Base-by-base conservation (phyloP, 2,888 invertebrate species). In the Hoplodrina blanda region DNA sequence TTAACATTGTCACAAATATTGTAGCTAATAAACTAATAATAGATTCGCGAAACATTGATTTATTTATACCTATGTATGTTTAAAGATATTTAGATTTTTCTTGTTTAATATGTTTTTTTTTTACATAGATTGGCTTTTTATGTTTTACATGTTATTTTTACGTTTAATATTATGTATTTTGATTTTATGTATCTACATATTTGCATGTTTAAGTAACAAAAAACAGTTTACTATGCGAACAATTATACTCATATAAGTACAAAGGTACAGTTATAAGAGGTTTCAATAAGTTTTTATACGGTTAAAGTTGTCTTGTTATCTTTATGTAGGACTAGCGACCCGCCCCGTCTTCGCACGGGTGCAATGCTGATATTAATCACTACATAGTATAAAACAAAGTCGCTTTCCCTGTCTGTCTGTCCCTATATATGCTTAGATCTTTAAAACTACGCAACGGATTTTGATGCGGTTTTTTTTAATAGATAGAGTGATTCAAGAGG, bases 141-240 rank as follows among this genome's bases (percentile, higher is more conserved):
- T 19, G 19, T 61, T 0, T 37, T 50, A 52, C 0, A 4, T 33
- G 19, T 30, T 44, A 44, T n/a, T 53, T 46, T 20, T 25, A 4
- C 41, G 5, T 50, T n/a, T 50, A 19, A 19, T 50, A 33, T 33
- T n/a, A n/a, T n/a, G n/a, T n/a, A 54, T 67, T 67, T 0, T 67
- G 33, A 25, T 25, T 49, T 6, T 11, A 13, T 0, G 15, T 8
- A n/a, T n/a, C 4, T 55, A 25, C 13, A 41, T 8, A 11, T 68
- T 25, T 55, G 19, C 17, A 49, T 6, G 11, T 68, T 19, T 33
- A 37, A 46, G 46, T n/a, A 25, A 6, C 15, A n/a, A 33, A 11
- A 25, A 7, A 13, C 13, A 44, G 13, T 11, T 30, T 5, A 53
- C 20, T 30, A 2, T 52, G 13, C 30, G 53, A 17, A 15, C 44